Conservation (phyloP, 2,888 invertebrate genomes). For the Mylabris sibirica region DNA sequence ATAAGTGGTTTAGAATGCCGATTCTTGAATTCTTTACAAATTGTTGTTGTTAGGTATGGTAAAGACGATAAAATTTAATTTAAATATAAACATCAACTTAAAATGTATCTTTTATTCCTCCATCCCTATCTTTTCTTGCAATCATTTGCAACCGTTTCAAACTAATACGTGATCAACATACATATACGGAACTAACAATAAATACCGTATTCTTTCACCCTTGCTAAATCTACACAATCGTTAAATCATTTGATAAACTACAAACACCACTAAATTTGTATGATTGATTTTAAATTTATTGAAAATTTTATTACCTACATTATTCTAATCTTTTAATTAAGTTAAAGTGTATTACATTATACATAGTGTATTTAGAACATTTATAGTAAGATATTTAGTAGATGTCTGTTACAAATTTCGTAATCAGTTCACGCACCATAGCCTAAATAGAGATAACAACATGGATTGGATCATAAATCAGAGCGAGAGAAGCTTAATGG, state of each 20-base stretch:
- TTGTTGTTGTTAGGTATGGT: background rate
- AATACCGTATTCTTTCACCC: background rate
- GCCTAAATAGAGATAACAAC: constrained; percentile 40
- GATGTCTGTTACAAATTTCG: constrained; percentile 21
- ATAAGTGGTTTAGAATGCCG: background rate
- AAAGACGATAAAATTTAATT: constrained; percentile 8
- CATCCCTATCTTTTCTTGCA: background rate
- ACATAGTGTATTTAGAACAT: too few relatives aligned
- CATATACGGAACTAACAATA: background rate
- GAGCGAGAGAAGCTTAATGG: constrained; percentile 35
- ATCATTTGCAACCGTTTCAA: constrained; percentile 11
- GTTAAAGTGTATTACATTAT: background rate
- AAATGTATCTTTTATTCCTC: constrained; percentile 9
- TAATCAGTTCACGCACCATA: constrained; percentile 38
- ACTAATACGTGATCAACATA: constrained; percentile 14
- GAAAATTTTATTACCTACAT: background rate
- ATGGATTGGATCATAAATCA: constrained; percentile 38
- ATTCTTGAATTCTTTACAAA: background rate
- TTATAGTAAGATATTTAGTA: background rate
- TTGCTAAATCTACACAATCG: background rate
- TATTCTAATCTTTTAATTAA: background rate
- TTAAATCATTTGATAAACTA: constrained; percentile 1
- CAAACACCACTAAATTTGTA: background rate
- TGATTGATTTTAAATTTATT: background rate
- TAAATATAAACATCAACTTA: constrained; percentile 6